Evolutionary conservation across 2,113 vertebrate genomes (phyloP).

Genomic region (Chionis minor): DNA sequence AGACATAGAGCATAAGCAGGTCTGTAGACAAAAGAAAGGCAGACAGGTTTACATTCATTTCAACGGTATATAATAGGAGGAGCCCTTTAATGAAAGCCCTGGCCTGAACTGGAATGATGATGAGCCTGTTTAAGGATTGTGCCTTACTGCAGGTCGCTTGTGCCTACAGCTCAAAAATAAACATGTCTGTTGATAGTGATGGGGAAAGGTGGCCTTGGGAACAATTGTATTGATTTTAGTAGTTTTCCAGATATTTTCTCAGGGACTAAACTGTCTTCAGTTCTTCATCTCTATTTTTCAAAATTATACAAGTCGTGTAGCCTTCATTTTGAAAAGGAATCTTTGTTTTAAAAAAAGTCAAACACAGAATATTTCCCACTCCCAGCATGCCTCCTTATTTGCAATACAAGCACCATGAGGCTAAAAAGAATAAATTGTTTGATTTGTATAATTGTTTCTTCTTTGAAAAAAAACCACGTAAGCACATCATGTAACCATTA

Average conservation of each 20-base stretch:
- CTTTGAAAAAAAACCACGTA: not conserved
- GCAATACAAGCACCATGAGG: not conserved
- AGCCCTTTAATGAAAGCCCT: not conserved
- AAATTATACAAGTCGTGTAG: not conserved
- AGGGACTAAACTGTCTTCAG: constrained; percentile 32
- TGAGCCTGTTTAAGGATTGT: not conserved
- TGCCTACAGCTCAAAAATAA: not conserved
- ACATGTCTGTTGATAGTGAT: not conserved
- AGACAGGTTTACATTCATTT: not conserved
- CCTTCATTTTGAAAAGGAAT: not conserved
- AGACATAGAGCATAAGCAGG: not conserved
- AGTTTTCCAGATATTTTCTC: constrained; percentile 2
- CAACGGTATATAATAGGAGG: not conserved
- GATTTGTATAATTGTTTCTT: not conserved
- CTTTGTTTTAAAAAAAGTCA: not conserved
- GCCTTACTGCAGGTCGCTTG: not conserved
- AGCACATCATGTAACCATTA: not conserved
- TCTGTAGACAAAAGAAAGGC: not conserved
- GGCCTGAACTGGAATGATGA: not conserved
- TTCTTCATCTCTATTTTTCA: not conserved
- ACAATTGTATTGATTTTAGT: not conserved
- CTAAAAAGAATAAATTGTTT: not conserved
- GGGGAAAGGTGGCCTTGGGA: not conserved
- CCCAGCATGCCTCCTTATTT: not conserved
- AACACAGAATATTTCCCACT: not conserved